Conservation (phyloP, 2,888 invertebrate genomes). For the Drosophila acutilabella region DNA sequence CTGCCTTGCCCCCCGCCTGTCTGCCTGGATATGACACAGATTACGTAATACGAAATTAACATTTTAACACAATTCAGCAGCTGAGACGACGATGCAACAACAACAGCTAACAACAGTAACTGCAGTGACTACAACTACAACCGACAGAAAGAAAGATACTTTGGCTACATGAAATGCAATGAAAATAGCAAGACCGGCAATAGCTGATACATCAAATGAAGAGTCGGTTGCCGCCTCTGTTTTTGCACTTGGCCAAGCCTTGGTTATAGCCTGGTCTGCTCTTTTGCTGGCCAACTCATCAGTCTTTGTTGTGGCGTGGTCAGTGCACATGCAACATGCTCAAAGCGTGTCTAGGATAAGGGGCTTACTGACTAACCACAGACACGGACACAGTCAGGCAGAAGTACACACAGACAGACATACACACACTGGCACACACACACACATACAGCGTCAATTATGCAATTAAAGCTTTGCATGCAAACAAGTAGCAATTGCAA, state of each 20-base stretch:
- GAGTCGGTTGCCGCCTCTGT: constrained; percentile 35
- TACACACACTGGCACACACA: constrained; percentile 12
- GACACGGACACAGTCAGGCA: constrained; percentile 9
- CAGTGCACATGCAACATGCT: constrained; percentile 40
- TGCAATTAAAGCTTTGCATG: constrained; percentile 73
- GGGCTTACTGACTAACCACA: constrained; percentile 28
- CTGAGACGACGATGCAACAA: constrained; percentile 41
- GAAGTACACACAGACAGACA: background rate
- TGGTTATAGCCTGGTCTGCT: constrained; percentile 4
- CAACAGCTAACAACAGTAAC: background rate
- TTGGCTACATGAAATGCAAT: constrained; percentile 23
- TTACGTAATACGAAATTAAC: constrained; percentile 79
- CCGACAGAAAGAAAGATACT: constrained; percentile 37
- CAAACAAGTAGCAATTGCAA: constrained; percentile 64
- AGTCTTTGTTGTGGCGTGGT: constrained; percentile 65
- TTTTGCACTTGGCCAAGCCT: constrained; percentile 41
- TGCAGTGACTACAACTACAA: too few species aligned
- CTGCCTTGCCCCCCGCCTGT: constrained; percentile 21
- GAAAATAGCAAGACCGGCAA: constrained; percentile 14
- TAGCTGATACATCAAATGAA: constrained; percentile 42
- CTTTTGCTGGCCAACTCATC: constrained; percentile 57
- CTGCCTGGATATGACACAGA: constrained; percentile 78
- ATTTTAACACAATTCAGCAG: constrained; percentile 79
- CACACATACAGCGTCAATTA: constrained; percentile 64
- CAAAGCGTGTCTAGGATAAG: constrained; percentile 35